phyloP scores from a whole-genome alignment of 2,113 vertebrate species.

The Sterrhoptilus dennistouni region DNA sequence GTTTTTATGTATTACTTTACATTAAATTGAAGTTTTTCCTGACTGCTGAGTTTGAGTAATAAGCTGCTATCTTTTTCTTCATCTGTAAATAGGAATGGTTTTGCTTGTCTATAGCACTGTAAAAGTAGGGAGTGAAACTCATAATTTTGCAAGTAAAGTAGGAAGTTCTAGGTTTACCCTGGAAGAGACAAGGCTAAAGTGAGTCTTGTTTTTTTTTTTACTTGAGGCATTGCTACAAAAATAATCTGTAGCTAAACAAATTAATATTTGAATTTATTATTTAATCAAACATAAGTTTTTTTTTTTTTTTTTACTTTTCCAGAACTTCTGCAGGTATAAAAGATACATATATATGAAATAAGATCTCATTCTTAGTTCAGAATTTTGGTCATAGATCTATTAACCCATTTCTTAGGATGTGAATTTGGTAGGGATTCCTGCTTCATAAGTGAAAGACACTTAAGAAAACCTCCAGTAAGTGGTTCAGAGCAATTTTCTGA shows the following conservation, averaged over 20 bases:
- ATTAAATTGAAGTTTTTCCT: background rate
- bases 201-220: rapidly evolving
- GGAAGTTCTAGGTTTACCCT: background rate
- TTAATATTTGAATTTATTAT: background rate
- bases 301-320: background rate
- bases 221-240: background rate
- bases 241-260: background rate
- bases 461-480: background rate
- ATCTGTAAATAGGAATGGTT: background rate
- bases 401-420: background rate
- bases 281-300: background rate
- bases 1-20: background rate
- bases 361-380: background rate
- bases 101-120: background rate
- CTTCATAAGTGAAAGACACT: background rate
- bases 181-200: background rate
- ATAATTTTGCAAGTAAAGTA: background rate
- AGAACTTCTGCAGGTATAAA: background rate
- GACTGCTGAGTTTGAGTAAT: background rate
- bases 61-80: background rate
- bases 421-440: background rate
- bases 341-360: background rate
- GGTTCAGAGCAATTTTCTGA: background rate
- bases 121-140: background rate
- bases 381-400: background rate